Conservation (phyloP, 2,113 vertebrate species). For the Tetrax tetrax region DNA sequence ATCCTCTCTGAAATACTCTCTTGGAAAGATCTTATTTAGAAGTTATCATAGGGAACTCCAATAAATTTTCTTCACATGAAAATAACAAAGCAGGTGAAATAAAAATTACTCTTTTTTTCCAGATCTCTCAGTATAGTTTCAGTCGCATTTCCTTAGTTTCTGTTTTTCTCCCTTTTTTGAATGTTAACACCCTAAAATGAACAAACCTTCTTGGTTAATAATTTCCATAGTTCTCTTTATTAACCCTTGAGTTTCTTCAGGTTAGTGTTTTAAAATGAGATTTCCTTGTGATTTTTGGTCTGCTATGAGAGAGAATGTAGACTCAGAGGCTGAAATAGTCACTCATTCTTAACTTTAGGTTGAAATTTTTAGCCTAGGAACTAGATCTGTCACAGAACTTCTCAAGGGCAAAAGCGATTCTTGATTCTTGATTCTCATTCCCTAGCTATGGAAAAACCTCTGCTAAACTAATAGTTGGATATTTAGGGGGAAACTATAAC, state of each 20-base stretch:
- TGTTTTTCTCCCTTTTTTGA: not conserved
- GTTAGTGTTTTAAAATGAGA: not conserved
- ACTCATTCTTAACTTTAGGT: not conserved
- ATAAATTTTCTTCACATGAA: not conserved
- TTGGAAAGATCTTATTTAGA: not conserved
- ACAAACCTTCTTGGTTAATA: not conserved
- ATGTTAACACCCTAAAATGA: not conserved
- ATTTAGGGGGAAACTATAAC: not conserved
- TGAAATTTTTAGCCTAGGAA: not conserved
- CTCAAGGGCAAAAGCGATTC: not conserved
- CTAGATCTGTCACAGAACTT: not conserved
- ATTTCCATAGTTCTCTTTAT: not conserved
- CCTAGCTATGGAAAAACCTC: not conserved
- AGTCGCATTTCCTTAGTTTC: not conserved
- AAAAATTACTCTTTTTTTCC: not conserved
- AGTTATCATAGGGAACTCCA: not conserved
- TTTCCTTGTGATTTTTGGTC: not conserved
- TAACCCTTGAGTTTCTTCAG: not conserved
- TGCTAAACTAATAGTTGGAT: not conserved
- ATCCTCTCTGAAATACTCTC: not conserved
- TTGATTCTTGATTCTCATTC: not conserved
- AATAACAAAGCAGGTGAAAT: not conserved
- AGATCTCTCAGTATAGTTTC: not conserved
- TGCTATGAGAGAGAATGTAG: not conserved
- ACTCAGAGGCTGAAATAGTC: not conserved